Evolutionary conservation across 2,797 vertebrate genomes (phyloP).

Genomic region (Poliocrania exsul): DNA sequence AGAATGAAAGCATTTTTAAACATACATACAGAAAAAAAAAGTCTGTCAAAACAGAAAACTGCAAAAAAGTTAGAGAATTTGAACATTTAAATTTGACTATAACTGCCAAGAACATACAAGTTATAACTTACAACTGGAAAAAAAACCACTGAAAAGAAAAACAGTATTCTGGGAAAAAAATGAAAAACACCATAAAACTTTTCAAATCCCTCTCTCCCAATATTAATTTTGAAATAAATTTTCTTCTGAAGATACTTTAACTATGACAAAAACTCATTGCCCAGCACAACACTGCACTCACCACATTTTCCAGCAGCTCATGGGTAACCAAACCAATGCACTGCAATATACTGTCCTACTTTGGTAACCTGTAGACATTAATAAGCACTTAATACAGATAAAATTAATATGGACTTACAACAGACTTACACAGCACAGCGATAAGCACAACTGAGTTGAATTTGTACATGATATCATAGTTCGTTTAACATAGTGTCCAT

Average conservation of each 20-base stretch:
- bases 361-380: neutral
- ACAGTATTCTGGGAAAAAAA: neutral
- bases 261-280: neutral
- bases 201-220: neutral
- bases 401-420: neutral
- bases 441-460: neutral
- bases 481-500: neutral
- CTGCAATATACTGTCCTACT: neutral
- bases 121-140: neutral
- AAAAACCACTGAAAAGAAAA: neutral
- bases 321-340: neutral
- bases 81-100: neutral
- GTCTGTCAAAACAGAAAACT: neutral
- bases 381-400: neutral
- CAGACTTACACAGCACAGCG: neutral
- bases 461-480: neutral
- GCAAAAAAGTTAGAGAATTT: neutral
- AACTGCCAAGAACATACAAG: neutral
- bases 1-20: neutral
- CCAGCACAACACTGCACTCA: neutral
- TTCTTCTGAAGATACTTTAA: neutral
- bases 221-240: neutral
- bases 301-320: neutral
- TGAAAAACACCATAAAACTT: neutral
- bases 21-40: neutral